Base-by-base conservation (phyloP, 1,140 invertebrate genomes). In the Hyphantria cunea region DNA sequence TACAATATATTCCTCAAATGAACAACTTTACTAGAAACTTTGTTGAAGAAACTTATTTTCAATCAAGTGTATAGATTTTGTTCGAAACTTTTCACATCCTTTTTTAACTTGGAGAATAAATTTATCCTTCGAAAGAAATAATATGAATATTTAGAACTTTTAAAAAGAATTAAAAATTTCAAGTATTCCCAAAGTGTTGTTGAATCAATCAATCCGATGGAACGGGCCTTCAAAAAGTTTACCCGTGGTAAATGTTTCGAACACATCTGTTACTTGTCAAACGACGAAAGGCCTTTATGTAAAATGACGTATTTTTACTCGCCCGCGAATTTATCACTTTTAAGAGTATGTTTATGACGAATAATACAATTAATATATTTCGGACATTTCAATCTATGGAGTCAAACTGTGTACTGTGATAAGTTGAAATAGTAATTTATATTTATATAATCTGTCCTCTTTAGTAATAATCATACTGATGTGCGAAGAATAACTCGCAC, bases 201-300 rank as follows among this genome's bases (percentile, higher is more conserved):
- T 6, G 14, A 37, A 64, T 64, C 61, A 55, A 64, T 64, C 61
- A 64, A 39, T n/a, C 17, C 33, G 52, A 49, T 47, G 32, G 54
- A 25, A 17, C n/a, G 42, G 44, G 51, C 49, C 47, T 66, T 60
- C n/a, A 15, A 66, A 56, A 66, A 60, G 11, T 66, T 60, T 58
- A 25, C 17, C 42, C 41, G 6, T 66, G 50, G 60, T 53, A 66
- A 66, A 66, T 60, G 50, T 42, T 34, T 12, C 17, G 17, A 42
- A 55, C 52, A 15, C 51, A 44, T 55, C 49, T 60, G 64, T 11
- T 50, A 60, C 64, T 65, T 66, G 42, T 54, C 50, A 44, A 37
- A 41, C 14, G 41, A 17, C 58, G 48, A 64, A 64, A 58, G 15
- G 31, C 49, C 42, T 14, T 55, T 31, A 12, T n/a, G n/a, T 15